These are phyloP conservation scores for Parelbella ahira DNA, from an alignment of 2,888 invertebrate genomes.

Conservation along the genomic window DNA sequence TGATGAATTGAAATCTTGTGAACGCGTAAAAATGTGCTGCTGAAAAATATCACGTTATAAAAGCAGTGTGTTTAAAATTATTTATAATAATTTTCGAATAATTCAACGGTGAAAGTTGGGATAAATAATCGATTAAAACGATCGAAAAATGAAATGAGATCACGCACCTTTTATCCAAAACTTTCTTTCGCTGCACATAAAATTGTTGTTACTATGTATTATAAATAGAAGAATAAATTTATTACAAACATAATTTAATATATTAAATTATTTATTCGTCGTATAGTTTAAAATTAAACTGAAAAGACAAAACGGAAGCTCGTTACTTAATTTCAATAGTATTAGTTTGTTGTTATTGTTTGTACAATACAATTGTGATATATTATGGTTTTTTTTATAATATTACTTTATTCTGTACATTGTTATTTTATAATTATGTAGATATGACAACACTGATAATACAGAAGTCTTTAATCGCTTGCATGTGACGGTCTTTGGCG, in stretches of 20 bases:
- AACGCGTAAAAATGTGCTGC: too few relatives aligned
- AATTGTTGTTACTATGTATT: too few relatives aligned
- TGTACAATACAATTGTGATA: constrained; percentile 27
- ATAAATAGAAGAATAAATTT: too few relatives aligned
- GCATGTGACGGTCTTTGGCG: constrained; percentile 41
- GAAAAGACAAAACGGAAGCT: constrained; percentile 4
- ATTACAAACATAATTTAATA: constrained; percentile 14
- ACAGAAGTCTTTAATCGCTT: constrained; percentile 19
- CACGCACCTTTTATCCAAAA: not conserved
- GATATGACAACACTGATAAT: too few relatives aligned
- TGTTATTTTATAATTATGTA: too few relatives aligned
- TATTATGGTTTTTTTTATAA: constrained; percentile 21
- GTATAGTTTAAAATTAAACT: constrained; percentile 6
- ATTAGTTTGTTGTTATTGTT: constrained; percentile 21
- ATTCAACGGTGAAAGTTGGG: too few relatives aligned
- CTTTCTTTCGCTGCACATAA: constrained; percentile 2
- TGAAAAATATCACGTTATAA: too few relatives aligned
- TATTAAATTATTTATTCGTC: constrained; percentile 13
- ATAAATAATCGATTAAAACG: too few relatives aligned
- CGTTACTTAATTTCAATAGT: constrained; percentile 28
- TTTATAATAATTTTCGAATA: too few relatives aligned
- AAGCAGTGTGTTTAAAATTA: too few relatives aligned
- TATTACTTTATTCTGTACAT: not conserved
- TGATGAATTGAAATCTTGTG: too few relatives aligned
- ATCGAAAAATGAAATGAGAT: too few relatives aligned